A percentile compares a stretch with the other conserved stretches of the same genome.
phyloP scores from a whole-genome alignment of 2,888 invertebrate species.

The Osedax fenrisi region DNA sequence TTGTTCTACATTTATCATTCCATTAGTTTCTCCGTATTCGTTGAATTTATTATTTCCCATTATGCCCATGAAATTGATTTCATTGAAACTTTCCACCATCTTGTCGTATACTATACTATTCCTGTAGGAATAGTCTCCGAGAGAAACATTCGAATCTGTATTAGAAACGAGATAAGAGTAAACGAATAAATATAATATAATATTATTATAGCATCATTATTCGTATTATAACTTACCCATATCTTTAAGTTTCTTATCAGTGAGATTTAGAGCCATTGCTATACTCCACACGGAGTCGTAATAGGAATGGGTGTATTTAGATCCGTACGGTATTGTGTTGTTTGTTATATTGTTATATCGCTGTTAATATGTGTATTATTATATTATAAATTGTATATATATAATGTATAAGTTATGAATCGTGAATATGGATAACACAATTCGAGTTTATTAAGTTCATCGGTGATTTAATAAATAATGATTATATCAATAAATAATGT shows the following conservation, averaged over 20 bases:
- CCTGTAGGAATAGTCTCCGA: background rate
- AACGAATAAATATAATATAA: background rate
- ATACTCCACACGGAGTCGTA: slow-evolving; percentile 96
- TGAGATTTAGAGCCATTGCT: slow-evolving; percentile 85
- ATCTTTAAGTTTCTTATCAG: slow-evolving; percentile 47
- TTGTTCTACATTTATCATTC: background rate
- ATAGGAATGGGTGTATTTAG: slow-evolving; percentile 79
- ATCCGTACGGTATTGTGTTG: slow-evolving; percentile 44
- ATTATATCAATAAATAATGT: no score
- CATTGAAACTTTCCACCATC: background rate
- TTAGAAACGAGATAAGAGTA: no score
- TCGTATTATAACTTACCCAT: background rate
- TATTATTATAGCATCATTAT: background rate
- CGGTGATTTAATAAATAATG: no score
- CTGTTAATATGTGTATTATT: no score
- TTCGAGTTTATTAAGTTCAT: no score
- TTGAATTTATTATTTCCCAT: background rate
- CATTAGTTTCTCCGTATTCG: background rate
- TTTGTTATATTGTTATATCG: slow-evolving; percentile 24
- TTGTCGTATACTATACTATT: background rate
- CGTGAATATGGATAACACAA: no score
- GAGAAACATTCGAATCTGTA: background rate
- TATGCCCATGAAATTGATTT: background rate
- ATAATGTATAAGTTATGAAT: no score
- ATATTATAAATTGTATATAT: no score